A percentile compares a stretch with the other conserved stretches of the same genome.
phyloP scores from a whole-genome alignment of 30 jellyfish, hydroid and myxozoan genomes.

The Catostylus mosaicus region DNA sequence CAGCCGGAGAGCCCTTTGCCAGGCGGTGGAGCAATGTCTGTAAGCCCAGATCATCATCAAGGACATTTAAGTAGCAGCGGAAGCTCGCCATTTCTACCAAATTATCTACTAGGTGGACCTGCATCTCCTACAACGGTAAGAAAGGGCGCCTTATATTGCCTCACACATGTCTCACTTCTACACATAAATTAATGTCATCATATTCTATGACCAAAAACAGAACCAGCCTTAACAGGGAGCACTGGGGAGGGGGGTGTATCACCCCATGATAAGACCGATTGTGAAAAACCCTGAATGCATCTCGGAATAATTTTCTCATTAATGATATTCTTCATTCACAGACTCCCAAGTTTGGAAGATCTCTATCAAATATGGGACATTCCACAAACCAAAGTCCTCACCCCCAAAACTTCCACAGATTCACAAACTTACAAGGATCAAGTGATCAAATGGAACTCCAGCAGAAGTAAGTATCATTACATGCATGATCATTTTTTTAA shows the following conservation, averaged over 20 bases:
- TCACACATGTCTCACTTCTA: too few species aligned
- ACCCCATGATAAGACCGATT: too few species aligned
- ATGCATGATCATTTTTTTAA: too few species aligned
- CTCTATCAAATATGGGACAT: conserved; percentile 35
- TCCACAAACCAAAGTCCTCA: conserved; percentile 44
- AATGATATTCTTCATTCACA: not conserved
- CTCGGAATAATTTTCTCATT: not conserved
- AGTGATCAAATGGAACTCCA: not conserved
- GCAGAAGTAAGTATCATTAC: not conserved
- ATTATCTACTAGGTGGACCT: conserved; percentile 41
- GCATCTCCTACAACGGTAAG: conserved; percentile 49
- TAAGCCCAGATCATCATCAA: conserved; percentile 44
- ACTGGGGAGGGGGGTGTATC: too few species aligned
- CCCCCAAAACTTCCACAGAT: not conserved
- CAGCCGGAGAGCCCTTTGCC: conserved; percentile 1
- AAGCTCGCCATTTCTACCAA: conserved; percentile 37
- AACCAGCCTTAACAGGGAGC: too few species aligned
- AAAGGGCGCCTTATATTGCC: too few species aligned
- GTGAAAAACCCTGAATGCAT: too few species aligned
- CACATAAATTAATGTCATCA: too few species aligned
- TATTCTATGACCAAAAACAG: too few species aligned
- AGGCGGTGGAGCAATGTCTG: conserved; percentile 16
- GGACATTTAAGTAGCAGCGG: conserved; percentile 16
- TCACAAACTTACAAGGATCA: conserved; percentile 23
- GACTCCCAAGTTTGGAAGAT: conserved; percentile 39